Percentiles rank a stretch among this genome's conserved stretches.
Evolutionary conservation across 2,888 invertebrate genomes (phyloP).

Genomic region (Hanleya hanleyi): DNA sequence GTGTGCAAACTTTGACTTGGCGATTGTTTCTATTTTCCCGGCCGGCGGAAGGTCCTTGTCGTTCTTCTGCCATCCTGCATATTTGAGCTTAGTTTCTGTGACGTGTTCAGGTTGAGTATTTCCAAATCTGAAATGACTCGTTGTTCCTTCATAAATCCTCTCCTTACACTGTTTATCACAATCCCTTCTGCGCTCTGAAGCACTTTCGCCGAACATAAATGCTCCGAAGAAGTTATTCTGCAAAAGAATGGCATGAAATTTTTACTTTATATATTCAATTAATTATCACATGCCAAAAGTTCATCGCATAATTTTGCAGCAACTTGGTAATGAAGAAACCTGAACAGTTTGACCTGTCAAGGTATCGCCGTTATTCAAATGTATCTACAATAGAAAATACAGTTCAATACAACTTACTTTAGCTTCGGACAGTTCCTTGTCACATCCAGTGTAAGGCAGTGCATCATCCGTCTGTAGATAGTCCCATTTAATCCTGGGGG

Average conservation of each 20-base stretch:
- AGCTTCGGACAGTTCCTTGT: slow-evolving; percentile 46
- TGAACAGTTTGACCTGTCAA: too few species aligned
- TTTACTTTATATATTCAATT: too few species aligned
- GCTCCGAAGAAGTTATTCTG: slow-evolving; percentile 58
- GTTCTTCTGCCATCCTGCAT: slow-evolving; percentile 41
- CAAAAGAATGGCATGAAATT: too few species aligned
- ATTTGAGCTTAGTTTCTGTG: slow-evolving; percentile 50
- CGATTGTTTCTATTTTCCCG: slow-evolving; percentile 50
- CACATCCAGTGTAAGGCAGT: slow-evolving; percentile 52
- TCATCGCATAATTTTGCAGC: too few species aligned
- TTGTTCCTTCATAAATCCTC: slow-evolving; percentile 24
- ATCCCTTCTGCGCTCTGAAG: slow-evolving; percentile 36
- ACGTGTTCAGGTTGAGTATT: slow-evolving; percentile 44
- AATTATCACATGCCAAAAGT: too few species aligned
- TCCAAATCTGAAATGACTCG: slow-evolving; percentile 58
- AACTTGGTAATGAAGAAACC: too few species aligned
- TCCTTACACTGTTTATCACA: slow-evolving; percentile 14
- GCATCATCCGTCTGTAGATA: slow-evolving; percentile 58
- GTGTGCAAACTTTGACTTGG: slow-evolving; percentile 45
- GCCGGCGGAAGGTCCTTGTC: slow-evolving; percentile 45
- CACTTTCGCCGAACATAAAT: slow-evolving; percentile 42
- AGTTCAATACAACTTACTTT: too few species aligned
- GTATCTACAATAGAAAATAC: too few species aligned
- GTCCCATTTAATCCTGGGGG: slow-evolving; percentile 48
- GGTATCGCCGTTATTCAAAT: too few species aligned